Evolutionary conservation across 37 sponge, comb jelly and placozoan genomes (phyloP).

Genomic region (Haliclona indistincta): DNA sequence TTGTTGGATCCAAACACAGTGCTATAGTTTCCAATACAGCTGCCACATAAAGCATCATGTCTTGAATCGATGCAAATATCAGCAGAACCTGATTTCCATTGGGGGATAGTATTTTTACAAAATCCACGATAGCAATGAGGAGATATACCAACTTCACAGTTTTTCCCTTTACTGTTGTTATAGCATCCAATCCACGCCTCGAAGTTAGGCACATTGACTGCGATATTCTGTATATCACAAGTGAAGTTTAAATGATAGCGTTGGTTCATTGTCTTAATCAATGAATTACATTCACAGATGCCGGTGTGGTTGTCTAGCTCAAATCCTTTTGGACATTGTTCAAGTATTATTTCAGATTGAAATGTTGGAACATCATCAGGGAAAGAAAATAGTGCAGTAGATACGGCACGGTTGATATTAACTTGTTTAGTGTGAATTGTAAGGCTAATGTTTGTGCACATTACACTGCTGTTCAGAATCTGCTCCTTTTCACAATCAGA

Average conservation of each 20-base stretch:
- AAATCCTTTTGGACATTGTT: not conserved
- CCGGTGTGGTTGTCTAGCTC: not conserved
- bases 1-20: conserved; percentile 12
- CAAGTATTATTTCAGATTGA: not conserved
- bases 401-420: too few species aligned
- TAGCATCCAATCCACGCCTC: not conserved
- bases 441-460: not conserved
- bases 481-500: not conserved
- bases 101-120: not conserved
- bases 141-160: not conserved
- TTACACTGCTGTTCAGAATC: not conserved
- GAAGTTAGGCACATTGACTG: not conserved
- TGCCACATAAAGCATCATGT: not conserved
- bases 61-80: not conserved
- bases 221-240: not conserved
- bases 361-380: not conserved
- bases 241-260: not conserved
- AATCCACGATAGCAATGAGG: not conserved
- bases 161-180: not conserved
- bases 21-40: conserved; percentile 14
- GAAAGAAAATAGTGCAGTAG: not conserved
- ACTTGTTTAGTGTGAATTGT: not conserved
- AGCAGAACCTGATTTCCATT: not conserved
- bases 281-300: not conserved
- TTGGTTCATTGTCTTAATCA: not conserved